Evolutionary conservation across 2,797 vertebrate species (phyloP).

Genomic region (Poeciliopsis infans): DNA sequence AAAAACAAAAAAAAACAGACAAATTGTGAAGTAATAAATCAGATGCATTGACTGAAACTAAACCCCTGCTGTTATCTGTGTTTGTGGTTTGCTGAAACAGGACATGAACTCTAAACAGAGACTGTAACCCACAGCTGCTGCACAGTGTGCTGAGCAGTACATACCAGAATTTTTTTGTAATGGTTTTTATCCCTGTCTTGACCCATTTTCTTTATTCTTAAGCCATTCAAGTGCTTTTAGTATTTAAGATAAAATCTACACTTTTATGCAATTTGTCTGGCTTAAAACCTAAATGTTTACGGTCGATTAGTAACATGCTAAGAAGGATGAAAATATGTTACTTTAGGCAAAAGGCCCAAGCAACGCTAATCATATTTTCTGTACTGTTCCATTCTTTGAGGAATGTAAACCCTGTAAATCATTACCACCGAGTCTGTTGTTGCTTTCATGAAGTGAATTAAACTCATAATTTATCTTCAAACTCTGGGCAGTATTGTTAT

Average conservation of each 20-base stretch:
- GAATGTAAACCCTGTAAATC: slow-evolving; percentile 14
- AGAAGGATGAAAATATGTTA: slow-evolving; percentile 42
- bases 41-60: slow-evolving; percentile 21
- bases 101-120: slow-evolving; percentile 46
- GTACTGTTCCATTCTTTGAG: slow-evolving; percentile 22
- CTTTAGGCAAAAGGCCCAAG: slow-evolving; percentile 17
- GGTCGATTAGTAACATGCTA: slow-evolving; percentile 37
- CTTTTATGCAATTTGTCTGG: slow-evolving; percentile 29
- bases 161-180: slow-evolving; percentile 21
- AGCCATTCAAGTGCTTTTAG: not conserved
- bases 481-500: slow-evolving; percentile 21
- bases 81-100: slow-evolving; percentile 39
- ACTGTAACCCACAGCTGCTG: slow-evolving; percentile 34
- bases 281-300: slow-evolving; percentile 19
- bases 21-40: not conserved
- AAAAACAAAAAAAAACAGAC: not conserved
- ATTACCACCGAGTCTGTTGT: slow-evolving; percentile 3
- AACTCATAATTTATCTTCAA: slow-evolving; percentile 29
- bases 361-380: slow-evolving; percentile 22
- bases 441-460: slow-evolving; percentile 28
- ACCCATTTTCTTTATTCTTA: not conserved
- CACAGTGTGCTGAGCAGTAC: slow-evolving; percentile 10
- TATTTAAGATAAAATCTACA: slow-evolving; percentile 5
- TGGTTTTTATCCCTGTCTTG: not conserved
- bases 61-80: slow-evolving; percentile 28